Base-by-base conservation (phyloP, 2,113 vertebrate species). In the Burhinus oedicnemus region DNA sequence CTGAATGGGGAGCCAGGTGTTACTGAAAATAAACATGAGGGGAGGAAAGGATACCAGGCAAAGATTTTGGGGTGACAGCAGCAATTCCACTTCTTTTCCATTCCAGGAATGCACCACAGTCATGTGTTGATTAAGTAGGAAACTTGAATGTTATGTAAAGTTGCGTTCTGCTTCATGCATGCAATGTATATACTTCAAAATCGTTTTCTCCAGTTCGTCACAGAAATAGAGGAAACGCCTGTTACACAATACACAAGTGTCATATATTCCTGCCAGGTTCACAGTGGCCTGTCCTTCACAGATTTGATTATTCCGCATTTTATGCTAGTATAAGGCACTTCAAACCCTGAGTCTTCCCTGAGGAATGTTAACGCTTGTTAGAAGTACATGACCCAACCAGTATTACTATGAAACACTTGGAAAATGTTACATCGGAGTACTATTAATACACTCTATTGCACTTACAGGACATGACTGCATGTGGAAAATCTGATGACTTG, bases 361-460 rank as follows among this genome's bases (percentile, higher is more conserved):
- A 95, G 94, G 83, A 90, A 95, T 47, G 57, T 88, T 92, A 97
- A 77, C 16, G 10, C 78, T 95, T 88, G 47, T 91, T 95, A 74
- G 82, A 81, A 94, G 76, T 87, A 86, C 93, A 91, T 65, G 88
- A 92, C 82, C 96, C 90, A 96, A 74, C 84, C 45, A 61, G 78
- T 23, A 64, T 47, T 87, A 90, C 71, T 90, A 68, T 62, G 92
- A 96, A 98, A 96, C 95, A 74, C 82, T 91, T 96, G 95, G 92
- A 83, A 97, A 97, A 94, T 89, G 77, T 93, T 68, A 84, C 87
- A 72, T 93, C 6, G 23, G 90, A 96, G 96, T 84, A 77, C 74
- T 96, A 94, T 93, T 96, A 96, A 87, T 92, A 64, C 83, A 95
- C 69, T 79, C 57, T 74, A 38, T 32, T 95, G 87, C 82, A 80